Evolutionary conservation across 1,140 invertebrate species (phyloP).

Genomic region (Drosophila seguyi): DNA sequence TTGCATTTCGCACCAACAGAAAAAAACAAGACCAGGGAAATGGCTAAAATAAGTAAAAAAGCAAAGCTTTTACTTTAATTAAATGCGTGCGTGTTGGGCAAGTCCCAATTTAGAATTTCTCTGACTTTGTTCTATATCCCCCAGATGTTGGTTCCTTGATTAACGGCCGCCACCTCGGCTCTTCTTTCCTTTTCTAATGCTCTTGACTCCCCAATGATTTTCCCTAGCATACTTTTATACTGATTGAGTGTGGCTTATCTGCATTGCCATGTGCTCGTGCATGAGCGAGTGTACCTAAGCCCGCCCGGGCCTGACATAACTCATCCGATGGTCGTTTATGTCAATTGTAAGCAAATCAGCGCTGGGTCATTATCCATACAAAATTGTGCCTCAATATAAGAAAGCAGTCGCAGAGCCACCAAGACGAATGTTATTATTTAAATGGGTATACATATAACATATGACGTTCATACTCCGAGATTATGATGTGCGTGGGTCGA

Average conservation of each 20-base stretch:
- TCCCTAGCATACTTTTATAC: slow-evolving; percentile 76
- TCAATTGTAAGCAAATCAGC: slow-evolving; percentile 83
- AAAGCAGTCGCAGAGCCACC: slow-evolving; percentile 58
- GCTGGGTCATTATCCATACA: slow-evolving; percentile 60
- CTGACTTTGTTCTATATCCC: slow-evolving; percentile 58
- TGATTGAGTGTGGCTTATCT: slow-evolving; percentile 81
- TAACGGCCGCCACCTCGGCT: slow-evolving; percentile 63
- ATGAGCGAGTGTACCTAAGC: slow-evolving; percentile 33
- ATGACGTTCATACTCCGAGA: slow-evolving; percentile 14
- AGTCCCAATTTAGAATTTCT: slow-evolving; percentile 71
- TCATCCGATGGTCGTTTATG: slow-evolving; percentile 75
- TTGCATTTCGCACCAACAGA: slow-evolving; percentile 51
- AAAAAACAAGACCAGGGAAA: slow-evolving; percentile 28
- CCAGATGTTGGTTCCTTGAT: slow-evolving; percentile 60
- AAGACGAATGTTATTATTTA: slow-evolving; percentile 82
- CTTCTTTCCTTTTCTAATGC: slow-evolving; percentile 12
- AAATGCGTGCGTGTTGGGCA: slow-evolving; percentile 77
- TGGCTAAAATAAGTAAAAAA: slow-evolving; percentile 45
- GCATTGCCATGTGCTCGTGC: slow-evolving; percentile 34
- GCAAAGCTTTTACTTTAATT: slow-evolving; percentile 82
- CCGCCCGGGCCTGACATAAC: slow-evolving; percentile 65
- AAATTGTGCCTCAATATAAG: slow-evolving; percentile 28
- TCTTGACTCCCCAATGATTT: slow-evolving; percentile 17
- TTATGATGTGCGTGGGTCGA: slow-evolving; percentile 47
- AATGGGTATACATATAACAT: slow-evolving; percentile 62